These are phyloP conservation scores for Spheniscus mendiculus DNA, from an alignment of 2,113 vertebrate genomes.

Conservation along the genomic window DNA sequence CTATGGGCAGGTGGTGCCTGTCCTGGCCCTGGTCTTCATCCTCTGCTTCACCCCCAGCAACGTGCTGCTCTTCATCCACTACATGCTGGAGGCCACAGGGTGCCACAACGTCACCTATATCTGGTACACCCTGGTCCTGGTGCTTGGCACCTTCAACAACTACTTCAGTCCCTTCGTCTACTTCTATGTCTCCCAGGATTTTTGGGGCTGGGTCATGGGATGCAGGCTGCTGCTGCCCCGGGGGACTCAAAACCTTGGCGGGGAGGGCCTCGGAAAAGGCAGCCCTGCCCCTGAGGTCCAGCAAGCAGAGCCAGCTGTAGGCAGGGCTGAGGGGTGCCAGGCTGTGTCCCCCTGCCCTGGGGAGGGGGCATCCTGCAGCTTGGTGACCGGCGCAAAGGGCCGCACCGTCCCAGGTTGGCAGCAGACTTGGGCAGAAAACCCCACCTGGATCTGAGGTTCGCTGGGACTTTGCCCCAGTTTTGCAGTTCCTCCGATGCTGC, in stretches of 20 bases:
- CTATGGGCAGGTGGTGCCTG: not conserved
- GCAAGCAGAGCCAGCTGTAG: not conserved
- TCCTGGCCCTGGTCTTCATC: conserved; percentile 48
- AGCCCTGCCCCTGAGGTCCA: not conserved
- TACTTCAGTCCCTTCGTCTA: conserved; percentile 69
- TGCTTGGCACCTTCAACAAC: conserved; percentile 40
- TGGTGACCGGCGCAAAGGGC: rapidly evolving
- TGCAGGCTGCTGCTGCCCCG: not conserved
- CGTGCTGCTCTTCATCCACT: conserved; percentile 41
- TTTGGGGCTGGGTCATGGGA: not conserved
- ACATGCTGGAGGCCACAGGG: not conserved
- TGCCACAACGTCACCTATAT: not conserved
- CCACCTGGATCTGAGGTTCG: not conserved
- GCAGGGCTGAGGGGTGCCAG: not conserved
- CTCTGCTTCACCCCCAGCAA: conserved; percentile 71
- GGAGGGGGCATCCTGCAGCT: not conserved
- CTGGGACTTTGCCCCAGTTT: not conserved
- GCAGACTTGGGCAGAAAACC: not conserved
- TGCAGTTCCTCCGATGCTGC: not conserved
- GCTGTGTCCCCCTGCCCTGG: rapidly evolving
- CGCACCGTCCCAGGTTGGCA: rapidly evolving
- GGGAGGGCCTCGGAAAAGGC: not conserved
- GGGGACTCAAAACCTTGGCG: rapidly evolving
- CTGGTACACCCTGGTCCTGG: conserved; percentile 20
- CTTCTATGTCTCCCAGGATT: conserved; percentile 41